Conservation (phyloP, 2,797 vertebrate species). For the Myotis myotis region DNA sequence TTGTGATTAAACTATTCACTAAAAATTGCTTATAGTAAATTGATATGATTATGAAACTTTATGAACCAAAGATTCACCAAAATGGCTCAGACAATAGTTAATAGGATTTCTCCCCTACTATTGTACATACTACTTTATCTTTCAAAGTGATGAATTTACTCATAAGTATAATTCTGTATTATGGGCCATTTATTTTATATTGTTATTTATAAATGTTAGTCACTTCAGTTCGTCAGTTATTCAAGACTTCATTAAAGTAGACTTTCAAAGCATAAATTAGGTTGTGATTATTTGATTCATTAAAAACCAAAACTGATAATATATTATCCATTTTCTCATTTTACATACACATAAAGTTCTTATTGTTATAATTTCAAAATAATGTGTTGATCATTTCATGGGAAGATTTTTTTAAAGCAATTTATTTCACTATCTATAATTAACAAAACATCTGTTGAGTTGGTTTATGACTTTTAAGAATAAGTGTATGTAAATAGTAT, state of each 20-base stretch:
- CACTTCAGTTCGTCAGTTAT: neutral
- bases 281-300: constrained; percentile 25
- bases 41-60: neutral
- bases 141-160: neutral
- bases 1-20: neutral
- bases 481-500: neutral
- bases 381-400: neutral
- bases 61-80: neutral
- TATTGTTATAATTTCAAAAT: constrained; percentile 7
- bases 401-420: neutral
- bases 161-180: neutral
- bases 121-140: neutral
- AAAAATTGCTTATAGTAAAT: neutral
- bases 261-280: constrained; percentile 2
- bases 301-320: neutral
- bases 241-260: constrained; percentile 25
- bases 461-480: constrained; percentile 34
- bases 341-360: constrained; percentile 25
- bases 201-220: neutral
- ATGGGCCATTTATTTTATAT: constrained; percentile 10
- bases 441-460: neutral
- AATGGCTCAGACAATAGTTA: neutral
- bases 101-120: neutral
- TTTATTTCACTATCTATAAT: neutral
- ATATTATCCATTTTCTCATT: constrained; percentile 30